Base-by-base conservation (phyloP, 92 coral and sea anemone species). In the Metridium senile region DNA sequence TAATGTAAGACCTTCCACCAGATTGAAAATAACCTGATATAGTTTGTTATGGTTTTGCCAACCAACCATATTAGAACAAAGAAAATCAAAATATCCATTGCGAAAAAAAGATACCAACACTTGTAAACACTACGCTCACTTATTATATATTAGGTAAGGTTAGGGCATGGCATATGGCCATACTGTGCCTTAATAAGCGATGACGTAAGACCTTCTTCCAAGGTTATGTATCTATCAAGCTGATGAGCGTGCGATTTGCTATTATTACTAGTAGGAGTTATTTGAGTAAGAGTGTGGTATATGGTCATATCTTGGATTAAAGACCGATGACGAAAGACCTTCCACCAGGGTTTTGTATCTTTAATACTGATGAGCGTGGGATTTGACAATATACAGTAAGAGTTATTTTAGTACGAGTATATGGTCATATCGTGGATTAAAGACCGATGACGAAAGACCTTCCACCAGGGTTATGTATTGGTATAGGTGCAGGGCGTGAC, bases 171-270 rank as follows among this genome's bases (percentile, higher is more conserved):
- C 13, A 39, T 39, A 39, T 39, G 13, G 8, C 13, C 6, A 39
- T 39, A 39, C 49, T n/a, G 16, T 4, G 23, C n/a, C 23, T 74
- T 63, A 95, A 39, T 93, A 84, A 47, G 97, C 99, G 64, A 95
- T 92, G 73, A 84, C 88, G 71, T 94, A 89, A 10, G 99, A 95
- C 51, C 99, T 76, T 54, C 99, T 97, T 11, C 89, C 90, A 18
- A 92, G 97, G 71, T 95, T 95, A 73, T 95, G 99, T 23, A 95
- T 81, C 31, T 93, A 97, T 74, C 87, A 77, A 68, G 99, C 96
- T 57, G 91, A 81, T 61, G 99, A 97, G 70, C 88, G 84, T 11
- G 99, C n/a, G 49, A 39, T 4, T 39, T 39, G 49, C 6, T 4
- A 4, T 39, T 4, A 39, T 4, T 13, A 4, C 13, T 39, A 39